Evolutionary conservation across 2,888 invertebrate species (phyloP), one percentile per base, ranked within the genome.

Genomic region (Germaria angustata): DNA sequence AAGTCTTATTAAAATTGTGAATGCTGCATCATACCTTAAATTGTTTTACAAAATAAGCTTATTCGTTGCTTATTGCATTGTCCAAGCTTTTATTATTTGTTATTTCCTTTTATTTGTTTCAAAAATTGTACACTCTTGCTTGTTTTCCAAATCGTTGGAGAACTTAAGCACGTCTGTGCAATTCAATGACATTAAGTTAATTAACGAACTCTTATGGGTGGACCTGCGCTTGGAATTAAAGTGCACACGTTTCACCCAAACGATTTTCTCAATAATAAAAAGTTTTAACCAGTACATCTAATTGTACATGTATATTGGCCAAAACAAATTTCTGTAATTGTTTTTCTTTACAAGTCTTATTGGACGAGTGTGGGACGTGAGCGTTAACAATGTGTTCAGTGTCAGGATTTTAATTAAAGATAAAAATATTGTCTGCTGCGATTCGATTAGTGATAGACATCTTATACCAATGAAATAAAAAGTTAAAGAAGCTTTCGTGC

Each of bases 181-280:
- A 53, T 81, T 61, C 77, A 71, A 77, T 72, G 71, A 61, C 77
- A 68, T 81, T 77, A 72, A 81, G 77, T 81, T 72, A 81, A 77
- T 81, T 81, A 81, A 81, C 72, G 61, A 72, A 68, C 66, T 72
- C 72, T 72, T 72, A 68, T 36, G 63, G 66, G 59, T 57, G 75
- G 63, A 53, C 55, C 63, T 61, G 51, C 53, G 49, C 49, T 75
- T 46, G 2, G 71, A 66, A 68, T 39, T 77, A 22, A 77, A 81
- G 72, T 72, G 41, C 15, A 66, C 77, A 77, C 72, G 77, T 66
- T 72, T 55, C 41, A 53, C 57, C 66, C 24, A 39, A 71, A 72
- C 53, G 34, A 77, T 41, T 63, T 75, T 6, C 0, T 32, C 20
- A 61, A 34, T 51, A 5, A 28, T 15, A 20, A 24, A 41, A 59